These are phyloP conservation scores for Chaetogeoica ovagalla DNA, from an alignment of 2,888 invertebrate genomes.

Conservation along the genomic window DNA sequence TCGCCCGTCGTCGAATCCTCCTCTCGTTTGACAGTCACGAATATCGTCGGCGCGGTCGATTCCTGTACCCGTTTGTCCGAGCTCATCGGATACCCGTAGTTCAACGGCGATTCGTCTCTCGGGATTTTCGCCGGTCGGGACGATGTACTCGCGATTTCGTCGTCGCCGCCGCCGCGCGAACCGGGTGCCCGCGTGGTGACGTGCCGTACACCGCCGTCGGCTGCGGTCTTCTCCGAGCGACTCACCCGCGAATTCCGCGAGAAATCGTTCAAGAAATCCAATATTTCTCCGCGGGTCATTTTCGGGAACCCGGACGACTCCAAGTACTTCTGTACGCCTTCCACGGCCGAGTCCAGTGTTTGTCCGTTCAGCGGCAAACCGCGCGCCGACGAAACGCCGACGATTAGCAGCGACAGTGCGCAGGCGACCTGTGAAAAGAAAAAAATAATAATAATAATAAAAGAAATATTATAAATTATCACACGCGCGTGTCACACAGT, in stretches of 20 bases:
- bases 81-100: slow-evolving; percentile 42
- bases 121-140: slow-evolving; percentile 15
- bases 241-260: slow-evolving; percentile 28
- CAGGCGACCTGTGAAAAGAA: background rate
- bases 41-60: slow-evolving; percentile 18
- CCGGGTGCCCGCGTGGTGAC: too few species aligned
- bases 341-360: slow-evolving; percentile 37
- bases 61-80: background rate
- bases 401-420: background rate
- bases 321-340: slow-evolving; percentile 39
- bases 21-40: background rate
- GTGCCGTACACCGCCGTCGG: too few species aligned
- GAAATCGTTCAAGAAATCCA: slow-evolving; percentile 35
- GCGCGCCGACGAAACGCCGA: background rate
- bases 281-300: slow-evolving; percentile 41
- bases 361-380: background rate
- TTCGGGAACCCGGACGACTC: slow-evolving; percentile 47
- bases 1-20: background rate
- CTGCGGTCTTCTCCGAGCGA: slow-evolving; percentile 12
- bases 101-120: slow-evolving; percentile 20
- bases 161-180: too few species aligned
- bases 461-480: too few species aligned
- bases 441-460: background rate
- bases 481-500: too few species aligned
- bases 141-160: too few species aligned